Conservation (phyloP, 2,888 invertebrate genomes). For the Electrophaes corylata region DNA sequence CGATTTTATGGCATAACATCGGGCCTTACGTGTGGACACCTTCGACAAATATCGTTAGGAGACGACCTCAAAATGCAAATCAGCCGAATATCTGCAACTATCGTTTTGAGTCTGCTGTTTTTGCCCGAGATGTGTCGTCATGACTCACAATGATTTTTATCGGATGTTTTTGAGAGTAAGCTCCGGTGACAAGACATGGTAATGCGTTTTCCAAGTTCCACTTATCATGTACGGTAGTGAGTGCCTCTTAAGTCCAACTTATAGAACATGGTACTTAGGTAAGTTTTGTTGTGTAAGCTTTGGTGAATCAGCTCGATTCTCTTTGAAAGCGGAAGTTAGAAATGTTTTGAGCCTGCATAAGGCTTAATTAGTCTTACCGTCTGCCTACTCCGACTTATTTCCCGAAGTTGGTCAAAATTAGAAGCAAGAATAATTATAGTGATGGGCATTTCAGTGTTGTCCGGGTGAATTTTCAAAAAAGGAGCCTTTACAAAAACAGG, state of each 20-base stretch:
- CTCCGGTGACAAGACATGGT: slow-evolving; percentile 29
- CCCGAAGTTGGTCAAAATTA: no score
- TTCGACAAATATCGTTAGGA: not conserved
- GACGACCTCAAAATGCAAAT: not conserved
- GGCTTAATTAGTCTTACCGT: no score
- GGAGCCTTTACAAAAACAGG: slow-evolving; percentile 60
- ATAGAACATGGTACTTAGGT: not conserved
- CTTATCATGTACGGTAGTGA: not conserved
- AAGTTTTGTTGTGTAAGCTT: not conserved
- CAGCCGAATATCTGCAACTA: not conserved
- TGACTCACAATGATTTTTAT: not conserved
- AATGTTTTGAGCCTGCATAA: not conserved
- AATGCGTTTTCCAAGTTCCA: slow-evolving; percentile 45
- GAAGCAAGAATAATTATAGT: no score
- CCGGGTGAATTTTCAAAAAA: slow-evolving; percentile 24
- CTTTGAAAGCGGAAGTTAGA: not conserved
- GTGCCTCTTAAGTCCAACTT: not conserved
- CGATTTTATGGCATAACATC: slow-evolving; percentile 41
- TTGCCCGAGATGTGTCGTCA: not conserved
- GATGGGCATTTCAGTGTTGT: no score
- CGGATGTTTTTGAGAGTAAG: not conserved
- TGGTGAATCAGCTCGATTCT: not conserved
- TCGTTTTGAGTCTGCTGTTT: not conserved
- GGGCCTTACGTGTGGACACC: not conserved
- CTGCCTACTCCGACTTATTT: no score